phyloP scores from a whole-genome alignment of 2,888 invertebrate genomes.

The Stenoptilia bipunctidactyla region DNA sequence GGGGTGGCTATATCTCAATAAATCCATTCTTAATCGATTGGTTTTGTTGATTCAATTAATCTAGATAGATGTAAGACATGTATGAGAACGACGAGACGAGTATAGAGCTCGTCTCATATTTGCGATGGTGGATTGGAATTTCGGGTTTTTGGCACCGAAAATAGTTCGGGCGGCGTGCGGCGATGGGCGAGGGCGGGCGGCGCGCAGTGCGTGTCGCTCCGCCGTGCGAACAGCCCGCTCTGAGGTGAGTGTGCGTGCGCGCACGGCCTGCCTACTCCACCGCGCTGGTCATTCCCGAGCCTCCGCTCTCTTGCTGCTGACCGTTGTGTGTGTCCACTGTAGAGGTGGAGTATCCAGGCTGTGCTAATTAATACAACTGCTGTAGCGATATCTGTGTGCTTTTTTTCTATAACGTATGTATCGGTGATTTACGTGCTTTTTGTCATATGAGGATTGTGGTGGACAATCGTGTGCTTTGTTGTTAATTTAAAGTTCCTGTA shows the following conservation, averaged over 20 bases:
- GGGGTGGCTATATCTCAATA: not conserved
- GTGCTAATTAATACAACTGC: slow-evolving; percentile 2
- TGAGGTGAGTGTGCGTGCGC: slow-evolving; percentile 50
- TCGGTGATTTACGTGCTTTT: slow-evolving; percentile 16
- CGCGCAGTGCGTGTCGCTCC: slow-evolving; percentile 69
- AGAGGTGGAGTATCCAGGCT: slow-evolving; percentile 48
- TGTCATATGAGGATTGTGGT: slow-evolving; percentile 15
- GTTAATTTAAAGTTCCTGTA: not conserved
- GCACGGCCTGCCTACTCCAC: slow-evolving; percentile 41
- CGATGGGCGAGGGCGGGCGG: slow-evolving; percentile 43
- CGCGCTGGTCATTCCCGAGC: slow-evolving; percentile 17
- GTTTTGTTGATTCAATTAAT: not conserved
- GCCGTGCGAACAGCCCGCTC: slow-evolving; percentile 68
- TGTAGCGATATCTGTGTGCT: slow-evolving; percentile 2
- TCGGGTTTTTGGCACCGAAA: slow-evolving; percentile 69
- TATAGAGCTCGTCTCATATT: slow-evolving; percentile 31
- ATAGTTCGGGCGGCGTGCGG: slow-evolving; percentile 62
- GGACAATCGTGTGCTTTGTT: not conserved
- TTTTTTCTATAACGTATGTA: not conserved
- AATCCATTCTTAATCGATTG: not conserved
- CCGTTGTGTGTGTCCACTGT: slow-evolving; percentile 10
- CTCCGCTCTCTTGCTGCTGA: slow-evolving; percentile 15
- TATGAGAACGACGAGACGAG: slow-evolving; percentile 42
- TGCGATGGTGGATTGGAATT: slow-evolving; percentile 51
- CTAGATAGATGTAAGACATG: slow-evolving; percentile 16